These are phyloP conservation scores for Gymnorhina tibicen DNA, from an alignment of 2,113 vertebrate species.

Conservation along the genomic window DNA sequence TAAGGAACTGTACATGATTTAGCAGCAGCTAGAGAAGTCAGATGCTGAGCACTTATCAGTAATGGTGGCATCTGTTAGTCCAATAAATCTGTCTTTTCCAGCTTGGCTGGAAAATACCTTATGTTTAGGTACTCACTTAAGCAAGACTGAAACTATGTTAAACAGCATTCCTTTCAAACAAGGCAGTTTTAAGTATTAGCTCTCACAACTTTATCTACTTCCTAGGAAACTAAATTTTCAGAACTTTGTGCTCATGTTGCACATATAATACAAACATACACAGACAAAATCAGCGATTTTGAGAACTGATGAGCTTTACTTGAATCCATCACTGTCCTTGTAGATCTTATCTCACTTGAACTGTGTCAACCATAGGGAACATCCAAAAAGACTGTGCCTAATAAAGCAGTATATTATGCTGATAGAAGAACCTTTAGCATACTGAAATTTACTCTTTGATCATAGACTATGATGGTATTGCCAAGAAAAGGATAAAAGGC, in stretches of 20 bases:
- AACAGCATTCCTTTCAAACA: neutral
- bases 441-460: conserved; percentile 15
- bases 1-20: neutral
- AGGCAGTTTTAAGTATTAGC: neutral
- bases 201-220: neutral
- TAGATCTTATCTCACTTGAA: neutral
- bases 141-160: neutral
- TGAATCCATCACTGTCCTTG: neutral
- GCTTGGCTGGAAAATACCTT: neutral
- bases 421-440: neutral
- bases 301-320: neutral
- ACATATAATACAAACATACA: neutral
- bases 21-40: neutral
- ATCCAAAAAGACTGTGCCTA: neutral
- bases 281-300: neutral
- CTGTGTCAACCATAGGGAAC: neutral
- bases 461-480: neutral
- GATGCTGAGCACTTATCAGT: conserved; percentile 1
- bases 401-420: neutral
- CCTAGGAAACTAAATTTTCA: neutral
- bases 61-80: neutral
- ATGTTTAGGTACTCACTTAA: neutral
- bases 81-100: conserved; percentile 18
- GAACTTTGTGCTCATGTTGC: neutral
- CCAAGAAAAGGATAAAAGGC: conserved; percentile 19